Evolutionary conservation across 2,113 vertebrate genomes (phyloP).

Genomic region (Sceloporus undulatus): DNA sequence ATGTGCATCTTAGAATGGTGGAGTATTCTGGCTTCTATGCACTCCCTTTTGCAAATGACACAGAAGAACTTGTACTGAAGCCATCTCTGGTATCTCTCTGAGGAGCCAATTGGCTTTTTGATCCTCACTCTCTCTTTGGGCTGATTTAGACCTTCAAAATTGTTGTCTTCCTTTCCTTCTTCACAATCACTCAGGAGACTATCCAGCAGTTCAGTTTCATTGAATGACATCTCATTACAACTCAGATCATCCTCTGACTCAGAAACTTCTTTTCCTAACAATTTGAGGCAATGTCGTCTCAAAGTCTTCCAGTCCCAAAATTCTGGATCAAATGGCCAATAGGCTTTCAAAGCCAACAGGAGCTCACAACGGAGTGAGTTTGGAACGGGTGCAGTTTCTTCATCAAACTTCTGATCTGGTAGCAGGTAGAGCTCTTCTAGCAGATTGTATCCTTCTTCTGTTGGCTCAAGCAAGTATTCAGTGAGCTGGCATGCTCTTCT

Average conservation of each 20-base stretch:
- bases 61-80: conserved; percentile 91
- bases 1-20: conserved; percentile 95
- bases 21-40: conserved; percentile 88
- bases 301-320: conserved; percentile 99
- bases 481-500: conserved; percentile 95
- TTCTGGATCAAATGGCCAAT: conserved; percentile 98
- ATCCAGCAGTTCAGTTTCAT: conserved; percentile 80
- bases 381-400: conserved; percentile 91
- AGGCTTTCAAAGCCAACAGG: conserved; percentile 92
- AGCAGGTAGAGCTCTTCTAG: conserved; percentile 92
- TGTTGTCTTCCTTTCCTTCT: conserved; percentile 77
- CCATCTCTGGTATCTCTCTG: conserved; percentile 84
- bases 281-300: conserved; percentile 89
- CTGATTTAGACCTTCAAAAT: conserved; percentile 69
- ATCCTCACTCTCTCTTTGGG: conserved; percentile 79
- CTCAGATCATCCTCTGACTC: conserved; percentile 86
- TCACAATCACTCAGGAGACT: conserved; percentile 79
- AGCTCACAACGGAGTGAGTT: conserved; percentile 97
- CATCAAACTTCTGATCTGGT: conserved; percentile 95
- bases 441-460: conserved; percentile 83
- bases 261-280: conserved; percentile 87
- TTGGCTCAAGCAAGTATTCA: conserved; percentile 92
- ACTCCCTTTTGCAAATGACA: conserved; percentile 90
- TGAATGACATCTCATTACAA: conserved; percentile 76
- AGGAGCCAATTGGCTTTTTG: conserved; percentile 80